Conservation (phyloP, 2,888 invertebrate species). For the Synergus japonicus region DNA sequence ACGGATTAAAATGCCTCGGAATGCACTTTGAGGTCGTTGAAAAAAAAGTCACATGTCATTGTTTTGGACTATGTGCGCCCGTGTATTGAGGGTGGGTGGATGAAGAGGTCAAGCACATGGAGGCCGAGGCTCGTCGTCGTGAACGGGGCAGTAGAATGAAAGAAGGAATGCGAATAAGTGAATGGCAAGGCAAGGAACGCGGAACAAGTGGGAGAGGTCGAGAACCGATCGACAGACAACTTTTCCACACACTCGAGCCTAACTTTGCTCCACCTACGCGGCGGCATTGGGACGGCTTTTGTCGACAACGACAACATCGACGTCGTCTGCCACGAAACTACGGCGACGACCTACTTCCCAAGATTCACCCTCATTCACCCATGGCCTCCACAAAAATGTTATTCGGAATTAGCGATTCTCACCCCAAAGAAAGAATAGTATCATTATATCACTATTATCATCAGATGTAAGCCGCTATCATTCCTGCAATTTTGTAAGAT, state of each 20-base stretch:
- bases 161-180: slow-evolving; percentile 48
- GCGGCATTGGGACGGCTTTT: slow-evolving; percentile 55
- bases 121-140: slow-evolving; percentile 43
- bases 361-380: slow-evolving; percentile 23
- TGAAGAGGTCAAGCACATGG: slow-evolving; percentile 18
- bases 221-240: slow-evolving; percentile 68
- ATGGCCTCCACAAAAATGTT: not conserved
- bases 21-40: too few species aligned
- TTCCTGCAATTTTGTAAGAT: too few species aligned
- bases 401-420: not conserved
- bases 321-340: slow-evolving; percentile 49
- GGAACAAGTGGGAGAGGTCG: slow-evolving; percentile 72
- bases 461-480: not conserved
- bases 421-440: too few species aligned
- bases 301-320: slow-evolving; percentile 13
- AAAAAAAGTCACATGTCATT: slow-evolving; percentile 20
- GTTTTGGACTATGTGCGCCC: not conserved
- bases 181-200: slow-evolving; percentile 63
- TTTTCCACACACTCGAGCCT: slow-evolving; percentile 50
- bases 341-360: slow-evolving; percentile 58
- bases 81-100: not conserved
- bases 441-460: not conserved
- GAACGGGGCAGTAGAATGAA: slow-evolving; percentile 56
- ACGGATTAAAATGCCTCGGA: too few species aligned
- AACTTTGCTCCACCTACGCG: slow-evolving; percentile 67